Evolutionary conservation across 2,888 invertebrate genomes (phyloP), one percentile per base, ranked within the genome.

Genomic region (Cryptocheilus praepositus): DNA sequence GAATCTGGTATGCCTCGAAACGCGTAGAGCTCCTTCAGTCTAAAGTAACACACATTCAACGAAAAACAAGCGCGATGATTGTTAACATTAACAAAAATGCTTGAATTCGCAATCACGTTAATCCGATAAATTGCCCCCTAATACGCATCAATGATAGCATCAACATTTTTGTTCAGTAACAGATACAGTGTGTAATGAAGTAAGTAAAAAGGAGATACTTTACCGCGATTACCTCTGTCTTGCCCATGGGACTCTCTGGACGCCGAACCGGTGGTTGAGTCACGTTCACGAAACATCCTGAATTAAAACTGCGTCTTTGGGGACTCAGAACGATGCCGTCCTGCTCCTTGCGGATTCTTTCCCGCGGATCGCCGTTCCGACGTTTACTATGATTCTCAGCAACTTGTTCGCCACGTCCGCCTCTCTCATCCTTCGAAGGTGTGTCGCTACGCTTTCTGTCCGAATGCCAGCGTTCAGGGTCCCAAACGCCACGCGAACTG

Each of bases 241-340:
- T 89, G 52, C 87, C 89, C 43, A 88, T 86, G 2, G 88, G 89
- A 68, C 89, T 89, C 58, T 89, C 89, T 2, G 89, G 86, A 61
- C 89, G 83, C 65, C 89, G 83, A 36, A 67, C 77, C 15, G 82
- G 70, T 11, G 84, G 82, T 60, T 86, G 86, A 61, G 78, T 81
- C 18, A 87, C 83, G 53, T 88, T 88, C 64, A 95, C 95, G 79
- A 94, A 95, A 89, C 96, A 96, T 64, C 96, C 96, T 15, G 95
- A 94, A 81, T 95, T 95, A 90, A 96, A 96, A 82, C 95, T 95
- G 75, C 95, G 92, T 13, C 96, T 92, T 89, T 96, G 96, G 60
- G 96, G 96, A 77, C 95, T 95, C 81, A 96, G 90, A 77, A 96
- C 94, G 79, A 96, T 95, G 59, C 94, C 94, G 88, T 95, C 95